These are phyloP conservation scores for Eremophila alpestris DNA, from an alignment of 2,797 vertebrate genomes.

Conservation along the genomic window DNA sequence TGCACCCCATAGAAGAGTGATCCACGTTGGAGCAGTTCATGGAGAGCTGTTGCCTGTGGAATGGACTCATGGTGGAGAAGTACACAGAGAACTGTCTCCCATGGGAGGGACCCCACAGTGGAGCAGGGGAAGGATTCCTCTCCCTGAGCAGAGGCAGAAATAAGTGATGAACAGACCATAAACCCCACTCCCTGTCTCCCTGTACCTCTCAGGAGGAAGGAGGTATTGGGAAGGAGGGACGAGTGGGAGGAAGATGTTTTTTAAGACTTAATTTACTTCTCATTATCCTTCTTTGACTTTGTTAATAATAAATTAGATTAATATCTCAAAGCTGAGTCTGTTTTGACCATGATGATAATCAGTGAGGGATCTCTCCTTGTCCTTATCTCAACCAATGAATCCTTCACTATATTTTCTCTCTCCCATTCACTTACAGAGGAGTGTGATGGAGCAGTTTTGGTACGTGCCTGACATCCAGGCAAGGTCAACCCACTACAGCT, in stretches of 20 bases:
- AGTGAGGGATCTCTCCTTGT: neutral
- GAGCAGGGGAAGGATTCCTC: neutral
- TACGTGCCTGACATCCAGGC: neutral
- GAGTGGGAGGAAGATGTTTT: neutral
- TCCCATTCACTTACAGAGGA: fast-evolving
- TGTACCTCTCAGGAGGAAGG: fast-evolving
- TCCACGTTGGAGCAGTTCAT: neutral
- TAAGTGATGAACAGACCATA: neutral
- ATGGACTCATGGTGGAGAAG: too few species aligned
- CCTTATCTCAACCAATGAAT: fast-evolving
- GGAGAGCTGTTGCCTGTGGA: fast-evolving
- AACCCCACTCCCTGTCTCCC: neutral
- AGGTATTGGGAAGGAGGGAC: neutral
- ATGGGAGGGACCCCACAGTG: neutral
- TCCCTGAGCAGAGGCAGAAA: neutral
- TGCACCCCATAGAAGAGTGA: neutral
- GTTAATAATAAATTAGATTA: neutral
- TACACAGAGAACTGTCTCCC: fast-evolving
- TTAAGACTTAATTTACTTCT: neutral
- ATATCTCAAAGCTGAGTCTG: neutral
- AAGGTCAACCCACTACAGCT: neutral
- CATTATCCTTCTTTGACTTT: neutral
- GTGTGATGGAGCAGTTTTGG: neutral
- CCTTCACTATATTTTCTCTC: neutral
- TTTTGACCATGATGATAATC: neutral